Conservation (phyloP, 1,140 invertebrate genomes). For the Drosophila nasuta region DNA sequence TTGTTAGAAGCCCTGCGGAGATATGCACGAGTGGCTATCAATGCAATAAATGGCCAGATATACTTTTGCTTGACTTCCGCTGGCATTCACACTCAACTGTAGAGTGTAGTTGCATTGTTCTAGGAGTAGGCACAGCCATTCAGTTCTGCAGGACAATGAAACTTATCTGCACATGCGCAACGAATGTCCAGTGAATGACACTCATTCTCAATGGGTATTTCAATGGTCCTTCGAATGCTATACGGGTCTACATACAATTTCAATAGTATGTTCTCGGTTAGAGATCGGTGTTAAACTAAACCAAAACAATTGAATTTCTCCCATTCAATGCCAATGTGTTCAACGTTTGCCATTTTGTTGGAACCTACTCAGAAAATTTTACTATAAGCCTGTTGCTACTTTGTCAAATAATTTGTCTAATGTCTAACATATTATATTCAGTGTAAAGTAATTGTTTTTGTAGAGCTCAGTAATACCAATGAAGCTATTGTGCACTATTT, state of each 20-base stretch:
- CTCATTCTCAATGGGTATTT: conserved; percentile 2
- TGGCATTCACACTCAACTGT: conserved; percentile 71
- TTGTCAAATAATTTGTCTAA: neutral
- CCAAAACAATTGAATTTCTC: conserved; percentile 12
- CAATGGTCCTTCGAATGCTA: conserved; percentile 46
- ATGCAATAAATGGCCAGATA: conserved; percentile 57
- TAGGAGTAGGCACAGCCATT: conserved; percentile 66
- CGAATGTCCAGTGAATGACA: conserved; percentile 55
- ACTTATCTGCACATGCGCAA: conserved; percentile 71
- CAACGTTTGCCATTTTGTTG: neutral
- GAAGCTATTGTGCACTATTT: too few relatives aligned
- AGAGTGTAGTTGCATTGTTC: conserved; percentile 64
- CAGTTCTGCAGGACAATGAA: conserved; percentile 54
- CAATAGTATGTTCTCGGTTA: conserved; percentile 37
- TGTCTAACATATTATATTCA: too few relatives aligned
- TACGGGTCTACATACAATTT: conserved; percentile 39
- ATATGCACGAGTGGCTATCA: conserved; percentile 74
- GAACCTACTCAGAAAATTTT: neutral
- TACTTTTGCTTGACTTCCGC: conserved; percentile 47
- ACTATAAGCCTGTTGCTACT: neutral
- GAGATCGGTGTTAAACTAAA: conserved; percentile 10
- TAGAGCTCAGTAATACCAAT: too few relatives aligned
- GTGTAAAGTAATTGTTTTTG: too few relatives aligned
- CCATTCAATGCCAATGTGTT: conserved; percentile 8
- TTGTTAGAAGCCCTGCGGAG: conserved; percentile 68